Percentiles rank a stretch among this genome's conserved stretches.
phyloP scores from a whole-genome alignment of 2,113 vertebrate species.

The Amia ocellicauda region DNA sequence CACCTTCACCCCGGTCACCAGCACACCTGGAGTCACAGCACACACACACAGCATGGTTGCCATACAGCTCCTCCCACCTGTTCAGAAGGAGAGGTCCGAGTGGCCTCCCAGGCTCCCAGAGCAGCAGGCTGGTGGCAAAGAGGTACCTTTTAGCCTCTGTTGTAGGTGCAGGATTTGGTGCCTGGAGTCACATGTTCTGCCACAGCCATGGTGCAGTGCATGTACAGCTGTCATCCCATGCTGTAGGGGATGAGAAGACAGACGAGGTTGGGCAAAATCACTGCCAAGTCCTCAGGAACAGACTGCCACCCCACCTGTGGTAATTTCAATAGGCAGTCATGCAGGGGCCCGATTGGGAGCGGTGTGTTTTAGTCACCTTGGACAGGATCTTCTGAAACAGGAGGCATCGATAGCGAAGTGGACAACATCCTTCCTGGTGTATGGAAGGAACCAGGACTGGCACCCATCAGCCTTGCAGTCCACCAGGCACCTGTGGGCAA shows the following conservation, averaged over 20 bases:
- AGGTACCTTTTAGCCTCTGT: neutral
- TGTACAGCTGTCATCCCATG: no score
- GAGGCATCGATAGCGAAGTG: slow-evolving; percentile 53
- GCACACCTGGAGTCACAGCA: no score
- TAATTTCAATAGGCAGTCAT: neutral
- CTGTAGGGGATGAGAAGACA: no score
- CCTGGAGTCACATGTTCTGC: no score
- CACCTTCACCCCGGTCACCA: no score
- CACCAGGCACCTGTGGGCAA: slow-evolving; percentile 50
- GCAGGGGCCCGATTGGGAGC: slow-evolving; percentile 30
- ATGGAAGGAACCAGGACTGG: slow-evolving; percentile 37
- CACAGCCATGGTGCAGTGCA: no score
- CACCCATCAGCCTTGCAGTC: no score
- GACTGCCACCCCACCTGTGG: neutral
- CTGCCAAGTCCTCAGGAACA: neutral
- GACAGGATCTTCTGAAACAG: slow-evolving; percentile 37
- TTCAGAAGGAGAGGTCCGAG: no score
- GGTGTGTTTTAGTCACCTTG: slow-evolving; percentile 29
- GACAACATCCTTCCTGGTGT: no score
- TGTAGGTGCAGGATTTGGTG: no score
- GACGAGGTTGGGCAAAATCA: neutral
- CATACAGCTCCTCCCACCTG: slow-evolving; percentile 62
- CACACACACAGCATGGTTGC: no score
- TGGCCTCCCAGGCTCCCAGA: no score
- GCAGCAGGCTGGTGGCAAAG: neutral